Percentiles rank a stretch among this genome's conserved stretches.
These are phyloP conservation scores for Hypanus sabinus DNA, from an alignment of 2,113 vertebrate genomes.

Conservation along the genomic window DNA sequence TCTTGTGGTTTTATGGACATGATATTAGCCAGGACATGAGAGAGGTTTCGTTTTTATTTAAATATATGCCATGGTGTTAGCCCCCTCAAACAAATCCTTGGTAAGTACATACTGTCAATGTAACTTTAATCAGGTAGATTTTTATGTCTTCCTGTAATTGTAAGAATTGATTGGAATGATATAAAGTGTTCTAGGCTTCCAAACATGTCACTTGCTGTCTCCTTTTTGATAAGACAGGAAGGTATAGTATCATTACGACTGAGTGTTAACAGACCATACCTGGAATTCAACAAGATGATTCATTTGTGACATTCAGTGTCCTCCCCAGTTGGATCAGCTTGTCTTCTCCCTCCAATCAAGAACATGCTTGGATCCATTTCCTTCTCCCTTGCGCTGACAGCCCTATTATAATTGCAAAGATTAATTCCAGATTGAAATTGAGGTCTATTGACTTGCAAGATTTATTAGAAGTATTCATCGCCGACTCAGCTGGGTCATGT, in stretches of 20 bases:
- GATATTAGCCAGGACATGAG: neutral
- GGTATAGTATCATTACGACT: neutral
- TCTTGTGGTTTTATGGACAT: no score
- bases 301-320: neutral
- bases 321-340: neutral
- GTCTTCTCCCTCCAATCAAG: neutral
- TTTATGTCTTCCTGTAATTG: neutral
- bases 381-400: neutral
- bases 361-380: neutral
- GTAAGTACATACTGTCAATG: neutral
- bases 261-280: neutral
- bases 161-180: neutral
- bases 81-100: neutral
- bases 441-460: neutral
- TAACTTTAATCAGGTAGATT: neutral
- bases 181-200: no score
- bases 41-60: neutral
- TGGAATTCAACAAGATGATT: constrained; percentile 4
- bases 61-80: neutral
- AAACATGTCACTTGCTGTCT: neutral
- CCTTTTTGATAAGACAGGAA: neutral
- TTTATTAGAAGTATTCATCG: neutral
- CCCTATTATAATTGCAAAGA: neutral
- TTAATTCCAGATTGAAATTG: neutral
- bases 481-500: neutral